phyloP scores from a whole-genome alignment of 1,140 invertebrate genomes.

The Trichomalopsis sarcophagae region DNA sequence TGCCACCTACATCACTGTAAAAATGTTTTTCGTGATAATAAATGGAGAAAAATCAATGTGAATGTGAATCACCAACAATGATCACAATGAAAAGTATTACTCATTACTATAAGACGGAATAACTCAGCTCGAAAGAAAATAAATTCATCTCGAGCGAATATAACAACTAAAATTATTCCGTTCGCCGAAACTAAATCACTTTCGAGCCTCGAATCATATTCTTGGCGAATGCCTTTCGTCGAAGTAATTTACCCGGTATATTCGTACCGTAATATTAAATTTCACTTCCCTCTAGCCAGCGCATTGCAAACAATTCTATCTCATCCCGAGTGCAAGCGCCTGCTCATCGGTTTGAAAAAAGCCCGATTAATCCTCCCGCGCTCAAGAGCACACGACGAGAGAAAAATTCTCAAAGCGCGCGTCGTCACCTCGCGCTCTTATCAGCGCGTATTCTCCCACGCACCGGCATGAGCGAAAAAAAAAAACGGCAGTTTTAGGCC shows the following conservation, averaged over 20 bases:
- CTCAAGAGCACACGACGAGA: no score
- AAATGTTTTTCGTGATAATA: no score
- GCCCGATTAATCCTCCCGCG: no score
- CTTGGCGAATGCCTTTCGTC: neutral
- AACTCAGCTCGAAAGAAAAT: neutral
- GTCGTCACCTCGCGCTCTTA: neutral
- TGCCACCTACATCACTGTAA: no score
- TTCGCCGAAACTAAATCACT: neutral
- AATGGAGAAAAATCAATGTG: no score
- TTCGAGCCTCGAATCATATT: neutral
- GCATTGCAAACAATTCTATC: no score
- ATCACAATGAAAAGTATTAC: neutral
- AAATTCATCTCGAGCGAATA: neutral
- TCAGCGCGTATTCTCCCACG: neutral
- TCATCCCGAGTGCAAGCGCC: no score
- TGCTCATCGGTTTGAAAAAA: no score
- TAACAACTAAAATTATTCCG: neutral
- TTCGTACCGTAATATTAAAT: neutral
- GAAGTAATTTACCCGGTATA: neutral
- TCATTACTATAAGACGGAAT: neutral
- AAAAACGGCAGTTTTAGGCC: neutral
- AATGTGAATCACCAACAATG: no score
- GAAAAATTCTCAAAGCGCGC: no score
- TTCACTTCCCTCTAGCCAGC: neutral
- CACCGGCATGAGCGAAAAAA: no score